phyloP scores from a whole-genome alignment of 2,113 vertebrate species.

The Poeciliopsis prolifica region DNA sequence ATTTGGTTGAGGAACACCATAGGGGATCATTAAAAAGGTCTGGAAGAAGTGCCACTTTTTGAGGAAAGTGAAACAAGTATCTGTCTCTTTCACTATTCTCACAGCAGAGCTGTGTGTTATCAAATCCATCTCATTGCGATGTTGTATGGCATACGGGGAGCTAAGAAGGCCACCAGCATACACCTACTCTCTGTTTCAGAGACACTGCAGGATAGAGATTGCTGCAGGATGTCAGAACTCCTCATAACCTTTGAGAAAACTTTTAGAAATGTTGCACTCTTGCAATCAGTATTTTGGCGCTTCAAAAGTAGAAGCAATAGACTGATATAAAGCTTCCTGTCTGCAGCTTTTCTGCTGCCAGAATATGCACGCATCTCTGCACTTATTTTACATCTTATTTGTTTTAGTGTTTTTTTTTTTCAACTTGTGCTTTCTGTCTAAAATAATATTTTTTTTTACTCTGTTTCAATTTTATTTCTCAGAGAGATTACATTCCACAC shows the following conservation, averaged over 20 bases:
- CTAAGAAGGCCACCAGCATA: too few species aligned
- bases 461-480: not conserved
- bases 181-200: too few species aligned
- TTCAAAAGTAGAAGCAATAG: too few species aligned
- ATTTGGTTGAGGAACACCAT: not conserved
- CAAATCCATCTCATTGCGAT: too few species aligned
- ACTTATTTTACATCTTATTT: conserved; percentile 1
- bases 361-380: not conserved
- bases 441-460: not conserved
- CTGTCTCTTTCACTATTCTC: too few species aligned
- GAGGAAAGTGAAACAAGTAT: too few species aligned
- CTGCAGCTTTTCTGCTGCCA: not conserved
- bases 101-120: too few species aligned
- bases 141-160: too few species aligned
- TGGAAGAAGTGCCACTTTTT: too few species aligned
- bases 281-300: not conserved
- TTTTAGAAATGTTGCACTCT: not conserved
- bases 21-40: not conserved
- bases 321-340: not conserved
- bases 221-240: not conserved
- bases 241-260: not conserved
- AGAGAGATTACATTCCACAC: not conserved
- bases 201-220: not conserved
- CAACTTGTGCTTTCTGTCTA: not conserved
- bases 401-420: not conserved